These are phyloP conservation scores for Pinctada fucata DNA, from an alignment of 2,888 invertebrate genomes.

Conservation along the genomic window DNA sequence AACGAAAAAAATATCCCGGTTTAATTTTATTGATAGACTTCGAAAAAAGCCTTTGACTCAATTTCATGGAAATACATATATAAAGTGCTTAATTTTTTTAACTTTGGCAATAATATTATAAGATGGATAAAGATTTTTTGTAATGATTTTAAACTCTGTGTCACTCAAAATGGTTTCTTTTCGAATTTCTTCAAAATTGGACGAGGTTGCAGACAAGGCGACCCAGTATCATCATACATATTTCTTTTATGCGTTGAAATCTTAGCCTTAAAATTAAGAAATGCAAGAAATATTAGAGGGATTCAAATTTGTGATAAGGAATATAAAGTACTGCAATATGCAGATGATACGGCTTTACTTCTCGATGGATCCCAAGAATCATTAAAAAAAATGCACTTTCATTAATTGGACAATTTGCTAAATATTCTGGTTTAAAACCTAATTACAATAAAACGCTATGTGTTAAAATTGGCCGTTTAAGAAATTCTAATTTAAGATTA, in stretches of 20 bases:
- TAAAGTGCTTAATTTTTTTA: neutral
- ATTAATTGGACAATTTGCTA: conserved; percentile 8
- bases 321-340: conserved; percentile 27
- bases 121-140: conserved; percentile 32
- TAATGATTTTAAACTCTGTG: conserved; percentile 14
- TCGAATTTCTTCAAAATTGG: conserved; percentile 31
- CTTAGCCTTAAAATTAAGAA: conserved; percentile 9
- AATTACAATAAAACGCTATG: conserved; percentile 16
- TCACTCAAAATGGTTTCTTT: conserved; percentile 24
- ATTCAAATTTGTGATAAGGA: conserved; percentile 23
- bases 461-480: conserved; percentile 3
- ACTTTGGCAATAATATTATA: conserved; percentile 19
- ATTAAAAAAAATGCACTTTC: neutral
- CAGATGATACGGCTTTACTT: conserved; percentile 28
- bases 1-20: conserved; percentile 28
- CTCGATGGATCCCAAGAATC: conserved; percentile 20
- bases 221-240: conserved; percentile 30
- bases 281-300: conserved; percentile 22
- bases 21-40: conserved; percentile 34
- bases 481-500: neutral
- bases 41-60: conserved; percentile 40
- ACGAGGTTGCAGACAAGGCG: conserved; percentile 35
- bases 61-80: conserved; percentile 23
- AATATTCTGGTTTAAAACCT: conserved; percentile 10
- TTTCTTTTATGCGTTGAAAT: conserved; percentile 32